phyloP scores from a whole-genome alignment of 2,888 invertebrate species.

The Priapulus caudatus region DNA sequence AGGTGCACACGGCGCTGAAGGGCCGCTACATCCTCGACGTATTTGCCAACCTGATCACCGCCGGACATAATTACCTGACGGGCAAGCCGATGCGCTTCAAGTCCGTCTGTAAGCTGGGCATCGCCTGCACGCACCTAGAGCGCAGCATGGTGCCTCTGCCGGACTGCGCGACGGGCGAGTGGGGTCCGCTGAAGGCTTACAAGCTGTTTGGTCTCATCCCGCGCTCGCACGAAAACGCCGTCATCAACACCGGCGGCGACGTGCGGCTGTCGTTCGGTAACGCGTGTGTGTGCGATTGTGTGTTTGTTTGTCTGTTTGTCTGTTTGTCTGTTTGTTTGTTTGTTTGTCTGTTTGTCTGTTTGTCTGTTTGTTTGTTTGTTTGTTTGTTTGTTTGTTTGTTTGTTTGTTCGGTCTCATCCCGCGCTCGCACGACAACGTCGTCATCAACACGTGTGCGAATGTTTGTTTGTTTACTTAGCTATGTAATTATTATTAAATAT shows the following conservation, averaged over 20 bases:
- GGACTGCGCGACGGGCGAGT: slow-evolving; percentile 95
- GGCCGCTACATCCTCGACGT: slow-evolving; percentile 90
- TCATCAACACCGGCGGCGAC: slow-evolving; percentile 55
- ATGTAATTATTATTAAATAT: too few relatives aligned
- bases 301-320: too few relatives aligned
- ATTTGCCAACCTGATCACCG: slow-evolving; percentile 94
- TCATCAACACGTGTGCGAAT: slow-evolving; percentile 79
- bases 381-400: too few relatives aligned
- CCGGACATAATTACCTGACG: slow-evolving; percentile 83
- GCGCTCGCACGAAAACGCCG: slow-evolving; percentile 61
- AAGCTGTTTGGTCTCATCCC: slow-evolving; percentile 72
- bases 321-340: too few relatives aligned
- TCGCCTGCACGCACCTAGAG: slow-evolving; percentile 81
- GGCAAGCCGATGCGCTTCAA: slow-evolving; percentile 98
- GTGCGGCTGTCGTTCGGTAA: too few relatives aligned
- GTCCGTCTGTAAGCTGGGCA: slow-evolving; percentile 94
- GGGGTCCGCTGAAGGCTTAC: slow-evolving; percentile 91
- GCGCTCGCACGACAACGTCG: slow-evolving; percentile 61
- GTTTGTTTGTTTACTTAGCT: too few relatives aligned
- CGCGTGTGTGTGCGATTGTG: too few relatives aligned
- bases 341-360: too few relatives aligned
- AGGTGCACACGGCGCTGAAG: slow-evolving; percentile 91
- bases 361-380: too few relatives aligned
- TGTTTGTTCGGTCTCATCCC: slow-evolving; percentile 72
- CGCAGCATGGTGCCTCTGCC: slow-evolving; percentile 97